Percentiles rank a stretch among this genome's conserved stretches.
These are phyloP conservation scores for Lycaena phlaeas DNA, from an alignment of 2,888 invertebrate genomes.

Conservation along the genomic window DNA sequence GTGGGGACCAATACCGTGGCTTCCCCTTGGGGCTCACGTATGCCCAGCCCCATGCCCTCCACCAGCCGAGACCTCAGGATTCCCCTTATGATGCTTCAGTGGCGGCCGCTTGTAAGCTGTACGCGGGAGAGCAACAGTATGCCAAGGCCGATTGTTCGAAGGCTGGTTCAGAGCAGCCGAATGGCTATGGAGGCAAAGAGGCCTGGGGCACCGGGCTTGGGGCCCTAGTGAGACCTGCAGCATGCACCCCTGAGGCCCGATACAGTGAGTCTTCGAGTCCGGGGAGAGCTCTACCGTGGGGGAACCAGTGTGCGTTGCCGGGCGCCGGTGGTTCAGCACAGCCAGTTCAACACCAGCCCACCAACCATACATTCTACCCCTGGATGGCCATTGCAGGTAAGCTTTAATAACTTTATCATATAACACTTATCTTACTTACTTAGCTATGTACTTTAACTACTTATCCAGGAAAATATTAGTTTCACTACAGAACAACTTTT, in stretches of 20 bases:
- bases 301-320: conserved; percentile 90
- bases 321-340: conserved; percentile 86
- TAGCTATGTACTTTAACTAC: too few species aligned
- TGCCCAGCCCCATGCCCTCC: conserved; percentile 84
- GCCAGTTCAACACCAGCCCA: conserved; percentile 90
- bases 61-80: conserved; percentile 88
- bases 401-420: too few species aligned
- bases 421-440: too few species aligned
- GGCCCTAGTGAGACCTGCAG: conserved; percentile 85
- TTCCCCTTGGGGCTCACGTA: conserved; percentile 91
- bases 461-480: too few species aligned
- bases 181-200: conserved; percentile 82
- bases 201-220: conserved; percentile 79
- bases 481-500: too few species aligned
- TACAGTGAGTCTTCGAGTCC: conserved; percentile 90
- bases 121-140: conserved; percentile 79
- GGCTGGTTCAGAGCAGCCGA: conserved; percentile 74
- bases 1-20: conserved; percentile 87
- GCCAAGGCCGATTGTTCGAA: conserved; percentile 86
- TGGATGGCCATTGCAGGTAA: conserved; percentile 99
- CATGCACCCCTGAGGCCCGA: conserved; percentile 91
- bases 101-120: conserved; percentile 87
- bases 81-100: conserved; percentile 94
- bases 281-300: conserved; percentile 84
- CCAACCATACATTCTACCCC: conserved; percentile 95